These are phyloP conservation scores for Drosophila ananassae DNA, from an alignment of 1,140 invertebrate species.

Conservation along the genomic window DNA sequence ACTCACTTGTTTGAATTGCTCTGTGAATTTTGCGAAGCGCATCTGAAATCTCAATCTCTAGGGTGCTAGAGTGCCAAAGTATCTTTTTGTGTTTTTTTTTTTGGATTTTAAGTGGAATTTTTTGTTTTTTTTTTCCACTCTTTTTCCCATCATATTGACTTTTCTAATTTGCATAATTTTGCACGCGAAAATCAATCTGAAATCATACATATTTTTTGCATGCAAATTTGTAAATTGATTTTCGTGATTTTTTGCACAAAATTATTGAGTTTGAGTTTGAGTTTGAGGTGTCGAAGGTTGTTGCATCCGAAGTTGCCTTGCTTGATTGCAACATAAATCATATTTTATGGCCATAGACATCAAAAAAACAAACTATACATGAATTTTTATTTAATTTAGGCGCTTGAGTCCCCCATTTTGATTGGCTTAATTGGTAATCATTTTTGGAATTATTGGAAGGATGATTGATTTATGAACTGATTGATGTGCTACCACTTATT, in stretches of 20 bases:
- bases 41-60: constrained; percentile 21
- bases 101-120: constrained; percentile 24
- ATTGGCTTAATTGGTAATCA: constrained; percentile 61
- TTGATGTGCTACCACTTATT: constrained; percentile 41
- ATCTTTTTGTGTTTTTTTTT: constrained; percentile 29
- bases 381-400: constrained; percentile 30
- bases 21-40: constrained; percentile 25
- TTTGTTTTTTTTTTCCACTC: constrained; percentile 17
- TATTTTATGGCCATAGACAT: constrained; percentile 51
- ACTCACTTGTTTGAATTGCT: constrained; percentile 34
- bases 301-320: not conserved
- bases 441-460: constrained; percentile 11
- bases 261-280: constrained; percentile 1
- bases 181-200: constrained; percentile 69
- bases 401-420: constrained; percentile 42
- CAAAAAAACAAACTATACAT: constrained; percentile 2
- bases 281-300: constrained; percentile 63
- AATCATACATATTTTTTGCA: constrained; percentile 52
- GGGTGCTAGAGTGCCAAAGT: constrained; percentile 43
- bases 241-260: constrained; percentile 63
- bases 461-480: constrained; percentile 68
- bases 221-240: constrained; percentile 78
- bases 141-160: constrained; percentile 17
- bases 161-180: constrained; percentile 70
- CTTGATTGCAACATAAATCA: constrained; percentile 55